Base-by-base conservation (phyloP, 2,113 vertebrate species). In the Eurypyga helias region DNA sequence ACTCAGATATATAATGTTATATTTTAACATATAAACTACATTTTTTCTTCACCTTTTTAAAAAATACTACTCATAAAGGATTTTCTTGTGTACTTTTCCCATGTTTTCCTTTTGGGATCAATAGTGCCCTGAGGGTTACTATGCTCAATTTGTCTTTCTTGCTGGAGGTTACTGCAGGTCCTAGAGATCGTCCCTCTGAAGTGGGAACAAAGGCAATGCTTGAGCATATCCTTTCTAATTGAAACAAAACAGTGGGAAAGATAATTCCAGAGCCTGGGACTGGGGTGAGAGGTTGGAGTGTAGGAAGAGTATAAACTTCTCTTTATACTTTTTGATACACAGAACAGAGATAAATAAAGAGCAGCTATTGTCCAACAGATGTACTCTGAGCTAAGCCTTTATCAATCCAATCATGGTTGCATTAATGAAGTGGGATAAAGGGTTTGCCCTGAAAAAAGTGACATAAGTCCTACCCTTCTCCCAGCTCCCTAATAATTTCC, bases 401-500 rank as follows among this genome's bases (percentile, higher is more conserved):
- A 95, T 87, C 95, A 84, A 46, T 69, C 69, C 83, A 85, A 76
- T 89, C 73, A 89, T 71, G 76, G 1, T 23, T 83, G 83, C 75
- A 94, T 85, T 92, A 93, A 96, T 85, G 54, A 89, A 92, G 73
- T 34, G 52, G 69, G 73, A 90, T 76, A 79, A 92, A 96, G 88
- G 41, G 86, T 90, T 86, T 94, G 88, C 88, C 86, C 87, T 8
- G 2, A 45, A 85, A 73, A 93, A 95, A 91, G 57, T 78, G 67
- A 76, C 88, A 91, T 10, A 72, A 94, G 83, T 96, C 83, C 51
- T 96, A 85, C 55, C 87, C 83, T 82, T 96, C 95, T 60, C 78
- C 86, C 84, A 92, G 38, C 48, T 90, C 66, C 69, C 62, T 94
- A 91, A 97, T 87, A 94, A 78, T 93, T 95, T 97, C 92, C 90